Base-by-base conservation (phyloP, 2,888 invertebrate genomes). In the Sarcophaga subvicina region DNA sequence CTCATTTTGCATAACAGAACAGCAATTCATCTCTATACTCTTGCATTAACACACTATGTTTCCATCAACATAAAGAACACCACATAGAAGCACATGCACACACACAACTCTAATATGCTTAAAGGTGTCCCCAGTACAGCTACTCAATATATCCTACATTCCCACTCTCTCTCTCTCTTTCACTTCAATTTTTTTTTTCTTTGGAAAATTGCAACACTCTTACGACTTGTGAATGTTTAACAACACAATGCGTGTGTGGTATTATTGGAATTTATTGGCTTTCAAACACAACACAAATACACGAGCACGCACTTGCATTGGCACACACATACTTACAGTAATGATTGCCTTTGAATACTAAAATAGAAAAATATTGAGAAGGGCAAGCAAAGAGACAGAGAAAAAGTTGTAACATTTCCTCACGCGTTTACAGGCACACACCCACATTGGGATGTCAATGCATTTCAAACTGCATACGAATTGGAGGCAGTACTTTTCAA, bases 231-330 rank as follows among this genome's bases (percentile, higher is more conserved):
- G 76, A 63, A 76, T 27, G 20, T 47, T 67, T 59, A 63, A n/a
- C n/a, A 83, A 67, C 54, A 17, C 4, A 69, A 66, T 10, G 37
- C 37, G 8, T 10, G 37, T 2, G 37, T 37, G 8, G 37, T 22
- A 66, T 70, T 64, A 76, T 80, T 84, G 64, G 60, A 80, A 84
- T 84, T 84, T 70, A 76, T 84, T 84, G 75, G 70, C 70, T 70
- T 62, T 10, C 37, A 37, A 37, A 37, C 2, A 10, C 10, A 8
- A 37, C 37, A 37, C 37, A 37, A 4, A 6, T 6, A 6, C 5
- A 6, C 0, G 6, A 6, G 6, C 37, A 10, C 10, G 10, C 37
- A 37, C 10, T 8, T 0, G 79, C 20, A 4, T 37, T 11, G 47
- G 3, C 4, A 1, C n/a, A 67, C n/a, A 45, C 14, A n/a, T n/a